Evolutionary conservation across 2,797 vertebrate species (phyloP).

Genomic region (Acipenser transmontanus): DNA sequence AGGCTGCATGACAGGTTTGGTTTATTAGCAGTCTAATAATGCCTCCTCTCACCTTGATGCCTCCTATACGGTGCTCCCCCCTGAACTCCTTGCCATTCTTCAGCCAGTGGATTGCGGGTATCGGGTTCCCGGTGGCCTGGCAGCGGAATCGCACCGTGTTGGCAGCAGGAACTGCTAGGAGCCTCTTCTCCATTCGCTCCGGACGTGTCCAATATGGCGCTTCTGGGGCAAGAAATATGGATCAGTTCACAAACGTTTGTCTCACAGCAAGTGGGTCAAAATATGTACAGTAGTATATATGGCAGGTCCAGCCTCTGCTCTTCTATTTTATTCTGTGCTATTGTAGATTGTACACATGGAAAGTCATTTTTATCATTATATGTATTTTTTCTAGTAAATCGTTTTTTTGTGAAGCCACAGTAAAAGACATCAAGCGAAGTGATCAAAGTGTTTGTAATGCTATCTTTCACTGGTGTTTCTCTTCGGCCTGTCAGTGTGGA

Average conservation of each 20-base stretch:
- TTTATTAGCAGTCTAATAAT: background rate
- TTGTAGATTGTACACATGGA: too few relatives aligned
- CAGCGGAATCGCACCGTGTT: slow-evolving; percentile 95
- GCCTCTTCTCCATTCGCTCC: slow-evolving; percentile 92
- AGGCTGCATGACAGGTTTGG: background rate
- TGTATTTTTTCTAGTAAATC: too few relatives aligned
- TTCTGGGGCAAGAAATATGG: slow-evolving; percentile 47
- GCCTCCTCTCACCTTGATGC: slow-evolving; percentile 79
- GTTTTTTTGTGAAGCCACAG: too few relatives aligned
- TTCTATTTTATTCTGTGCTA: too few relatives aligned
- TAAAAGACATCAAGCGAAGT: too few relatives aligned
- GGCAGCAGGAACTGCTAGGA: slow-evolving; percentile 83
- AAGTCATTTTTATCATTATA: too few relatives aligned
- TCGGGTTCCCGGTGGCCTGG: slow-evolving; percentile 76
- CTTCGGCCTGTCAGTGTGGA: background rate
- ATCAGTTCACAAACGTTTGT: too few relatives aligned
- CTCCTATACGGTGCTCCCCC: slow-evolving; percentile 90
- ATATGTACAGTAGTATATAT: too few relatives aligned
- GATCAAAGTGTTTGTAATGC: too few relatives aligned
- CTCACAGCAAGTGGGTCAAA: too few relatives aligned
- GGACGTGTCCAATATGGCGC: slow-evolving; percentile 81
- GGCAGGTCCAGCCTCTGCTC: too few relatives aligned
- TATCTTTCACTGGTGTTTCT: too few relatives aligned
- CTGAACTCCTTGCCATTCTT: slow-evolving; percentile 93
- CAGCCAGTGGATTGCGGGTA: slow-evolving; percentile 87